Conservation (phyloP, 2,888 invertebrate genomes). For the Drosophila monieri region DNA sequence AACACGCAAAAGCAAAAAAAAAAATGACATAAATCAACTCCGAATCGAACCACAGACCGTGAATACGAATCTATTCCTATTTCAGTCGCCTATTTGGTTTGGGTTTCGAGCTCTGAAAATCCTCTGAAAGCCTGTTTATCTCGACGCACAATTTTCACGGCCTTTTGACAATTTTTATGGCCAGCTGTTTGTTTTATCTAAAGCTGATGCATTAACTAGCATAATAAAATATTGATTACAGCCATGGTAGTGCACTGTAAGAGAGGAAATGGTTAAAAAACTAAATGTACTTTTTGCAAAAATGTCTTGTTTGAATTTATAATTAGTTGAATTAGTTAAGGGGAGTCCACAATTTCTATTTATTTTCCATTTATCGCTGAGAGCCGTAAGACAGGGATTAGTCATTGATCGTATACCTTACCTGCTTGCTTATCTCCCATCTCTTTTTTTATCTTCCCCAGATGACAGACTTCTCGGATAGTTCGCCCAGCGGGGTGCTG, state of each 20-base stretch:
- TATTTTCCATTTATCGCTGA: constrained; percentile 5
- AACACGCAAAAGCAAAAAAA: constrained; percentile 31
- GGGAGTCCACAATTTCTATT: constrained; percentile 22
- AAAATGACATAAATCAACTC: constrained; percentile 26
- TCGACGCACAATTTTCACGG: constrained; percentile 20
- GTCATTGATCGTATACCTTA: neutral
- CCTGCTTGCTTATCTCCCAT: constrained; percentile 17
- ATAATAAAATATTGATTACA: constrained; percentile 18
- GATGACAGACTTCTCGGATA: constrained; percentile 84
- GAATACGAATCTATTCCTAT: constrained; percentile 16
- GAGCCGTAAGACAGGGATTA: neutral
- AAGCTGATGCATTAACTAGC: constrained; percentile 32
- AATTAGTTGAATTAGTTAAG: neutral
- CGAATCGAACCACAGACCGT: constrained; percentile 6
- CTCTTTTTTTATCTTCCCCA: constrained; percentile 39
- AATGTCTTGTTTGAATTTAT: neutral
- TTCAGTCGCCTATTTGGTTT: constrained; percentile 18
- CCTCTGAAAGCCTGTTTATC: constrained; percentile 28
- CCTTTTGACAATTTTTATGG: constrained; percentile 28
- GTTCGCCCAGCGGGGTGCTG: constrained; percentile 82
- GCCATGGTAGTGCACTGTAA: neutral
- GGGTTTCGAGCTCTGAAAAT: constrained; percentile 14
- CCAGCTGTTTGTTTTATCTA: constrained; percentile 20
- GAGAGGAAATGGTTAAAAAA: neutral
- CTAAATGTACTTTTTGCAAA: neutral